Base-by-base conservation (phyloP, 2,888 invertebrate genomes). In the Drosophila flavopinicola region DNA sequence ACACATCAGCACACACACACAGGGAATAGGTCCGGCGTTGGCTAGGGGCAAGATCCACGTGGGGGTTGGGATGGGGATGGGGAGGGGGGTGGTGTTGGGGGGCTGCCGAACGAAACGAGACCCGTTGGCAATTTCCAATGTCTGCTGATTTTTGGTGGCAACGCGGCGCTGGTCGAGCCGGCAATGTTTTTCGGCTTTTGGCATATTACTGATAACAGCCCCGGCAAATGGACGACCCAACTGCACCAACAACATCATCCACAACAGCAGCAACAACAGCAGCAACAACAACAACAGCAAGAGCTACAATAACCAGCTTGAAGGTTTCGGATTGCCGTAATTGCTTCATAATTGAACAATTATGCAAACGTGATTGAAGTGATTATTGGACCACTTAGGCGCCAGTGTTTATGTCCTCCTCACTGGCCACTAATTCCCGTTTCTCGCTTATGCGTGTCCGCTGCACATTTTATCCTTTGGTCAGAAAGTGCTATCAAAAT, bases 321-420 rank as follows among this genome's bases (percentile, higher is more conserved):
- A 71, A 68, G 69, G 64, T 52, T 63, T 64, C 51, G 64, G 59
- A 69, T 77, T 69, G 60, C 78, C 64, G 75, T 82, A 82, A 82
- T 82, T 82, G 82, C 82, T 67, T 80, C 82, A 86, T 82, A 82
- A 82, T 82, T 82, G 87, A 82, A 86, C 82, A 82, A 82, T 86
- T 86, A 86, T 86, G 87, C 85, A 84, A 84, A 82, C 87, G 72
- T 82, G 87, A 86, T 86, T 80, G 85, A 86, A 80, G 80, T 84
- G 80, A 80, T 80, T 80, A 80, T 84, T 74, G 74, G 74, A 59
- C 66, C 84, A 77, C 85, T 84, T 84, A 86, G 79, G 80, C 60
- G 66, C 53, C 68, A 57, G 48, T 82, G 80, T 75, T 78, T 83
- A 64, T 82, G 52, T 71, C 66, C 57, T 52, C 44, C 4, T 56